A percentile compares a stretch with the other conserved stretches of the same genome.
These are phyloP conservation scores for Helostoma temminkii DNA, from an alignment of 2,797 vertebrate genomes.

Conservation along the genomic window DNA sequence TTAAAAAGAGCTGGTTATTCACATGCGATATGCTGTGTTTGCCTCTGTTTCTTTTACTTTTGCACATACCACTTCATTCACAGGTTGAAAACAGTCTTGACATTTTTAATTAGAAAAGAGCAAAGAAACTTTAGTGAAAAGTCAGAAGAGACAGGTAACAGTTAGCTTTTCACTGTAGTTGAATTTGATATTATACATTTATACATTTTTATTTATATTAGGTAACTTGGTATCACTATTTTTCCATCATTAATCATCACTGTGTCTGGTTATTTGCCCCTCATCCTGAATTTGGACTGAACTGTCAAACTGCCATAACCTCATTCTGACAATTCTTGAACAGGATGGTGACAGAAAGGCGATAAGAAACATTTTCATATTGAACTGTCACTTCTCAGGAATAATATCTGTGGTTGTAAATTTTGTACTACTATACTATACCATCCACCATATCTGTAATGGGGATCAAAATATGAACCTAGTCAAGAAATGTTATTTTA, in stretches of 20 bases:
- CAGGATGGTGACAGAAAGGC: slow-evolving; percentile 20
- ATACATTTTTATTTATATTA: too few species aligned
- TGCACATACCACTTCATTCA: too few species aligned
- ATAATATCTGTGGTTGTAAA: slow-evolving; percentile 19
- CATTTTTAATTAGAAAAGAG: neutral
- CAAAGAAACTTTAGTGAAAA: neutral
- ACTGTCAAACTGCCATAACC: slow-evolving; percentile 38
- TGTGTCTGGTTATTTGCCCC: neutral
- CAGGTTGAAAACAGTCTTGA: neutral
- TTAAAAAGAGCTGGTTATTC: slow-evolving; percentile 16
- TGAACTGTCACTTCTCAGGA: slow-evolving; percentile 30
- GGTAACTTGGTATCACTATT: neutral
- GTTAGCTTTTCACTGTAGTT: too few species aligned
- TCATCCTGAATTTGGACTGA: slow-evolving; percentile 16
- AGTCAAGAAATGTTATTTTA: neutral
- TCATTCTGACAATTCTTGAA: slow-evolving; percentile 19
- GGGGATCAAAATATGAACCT: neutral
- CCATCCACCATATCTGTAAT: too few species aligned
- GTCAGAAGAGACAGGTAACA: too few species aligned
- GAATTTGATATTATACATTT: too few species aligned
- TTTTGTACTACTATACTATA: slow-evolving; percentile 7
- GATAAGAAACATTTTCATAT: slow-evolving; percentile 20
- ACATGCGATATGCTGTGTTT: slow-evolving; percentile 15
- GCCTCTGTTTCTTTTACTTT: slow-evolving; percentile 4
- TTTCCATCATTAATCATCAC: slow-evolving; percentile 6